phyloP scores from a whole-genome alignment of 2,797 vertebrate genomes.

The Thaleichthys pacificus region DNA sequence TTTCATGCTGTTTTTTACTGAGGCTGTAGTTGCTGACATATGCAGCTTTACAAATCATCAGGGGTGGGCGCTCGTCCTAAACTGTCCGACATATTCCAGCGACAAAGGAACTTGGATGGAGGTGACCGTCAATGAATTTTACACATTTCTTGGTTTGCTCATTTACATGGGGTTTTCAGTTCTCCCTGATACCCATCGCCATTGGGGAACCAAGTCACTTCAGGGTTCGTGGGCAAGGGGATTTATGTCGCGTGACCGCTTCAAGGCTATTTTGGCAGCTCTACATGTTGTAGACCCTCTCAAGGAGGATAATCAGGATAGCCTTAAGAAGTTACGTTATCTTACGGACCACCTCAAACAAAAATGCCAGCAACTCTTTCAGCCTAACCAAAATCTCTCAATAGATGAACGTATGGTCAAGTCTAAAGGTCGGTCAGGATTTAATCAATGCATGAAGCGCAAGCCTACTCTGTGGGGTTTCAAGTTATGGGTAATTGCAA shows the following conservation, averaged over 20 bases:
- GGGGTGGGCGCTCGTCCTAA: constrained; percentile 1
- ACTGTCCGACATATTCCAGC: background rate
- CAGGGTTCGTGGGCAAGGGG: constrained; percentile 4
- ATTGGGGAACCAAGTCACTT: constrained; percentile 6
- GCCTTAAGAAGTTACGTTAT: background rate
- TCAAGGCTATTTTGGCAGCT: background rate
- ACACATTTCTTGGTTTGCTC: background rate
- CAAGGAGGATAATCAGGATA: background rate
- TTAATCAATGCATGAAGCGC: background rate
- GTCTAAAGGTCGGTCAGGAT: background rate
- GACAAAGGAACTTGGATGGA: background rate
- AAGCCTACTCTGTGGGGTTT: background rate
- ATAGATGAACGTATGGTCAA: constrained; percentile 15
- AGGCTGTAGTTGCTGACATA: constrained; percentile 9
- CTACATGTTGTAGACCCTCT: constrained; percentile 4
- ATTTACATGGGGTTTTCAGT: constrained; percentile 10
- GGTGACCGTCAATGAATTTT: background rate
- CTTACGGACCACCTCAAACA: constrained; percentile 1
- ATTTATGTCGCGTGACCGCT: background rate
- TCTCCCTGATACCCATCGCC: background rate
- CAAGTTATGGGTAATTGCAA: too few relatives aligned
- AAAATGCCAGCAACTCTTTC: background rate
- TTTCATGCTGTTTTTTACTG: constrained; percentile 12
- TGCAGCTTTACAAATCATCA: background rate
- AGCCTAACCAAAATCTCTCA: constrained; percentile 2